Evolutionary conservation across 2,888 invertebrate genomes (phyloP).

Genomic region (Drosophila demipolita): DNA sequence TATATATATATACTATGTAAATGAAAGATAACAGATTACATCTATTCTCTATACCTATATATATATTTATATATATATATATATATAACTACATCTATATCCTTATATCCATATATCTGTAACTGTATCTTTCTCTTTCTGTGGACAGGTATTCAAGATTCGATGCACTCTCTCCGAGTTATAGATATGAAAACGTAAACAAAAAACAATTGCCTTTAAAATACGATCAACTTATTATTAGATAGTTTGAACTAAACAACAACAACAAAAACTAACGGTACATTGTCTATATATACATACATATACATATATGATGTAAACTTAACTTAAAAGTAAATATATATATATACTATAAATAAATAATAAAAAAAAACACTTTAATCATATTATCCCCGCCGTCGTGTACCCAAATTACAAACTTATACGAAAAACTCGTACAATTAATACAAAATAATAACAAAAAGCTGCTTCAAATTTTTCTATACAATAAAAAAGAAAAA

Average conservation of each 20-base stretch:
- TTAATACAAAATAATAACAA: conserved; percentile 29
- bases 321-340: conserved; percentile 43
- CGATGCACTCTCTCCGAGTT: conserved; percentile 37
- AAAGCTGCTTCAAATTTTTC: conserved; percentile 69
- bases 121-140: conserved; percentile 32
- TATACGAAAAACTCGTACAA: conserved; percentile 51
- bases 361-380: conserved; percentile 65
- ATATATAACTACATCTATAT: not conserved
- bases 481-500: conserved; percentile 39
- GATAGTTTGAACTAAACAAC: conserved; percentile 64
- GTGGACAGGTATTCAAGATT: conserved; percentile 21
- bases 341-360: conserved; percentile 20
- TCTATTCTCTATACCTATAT: conserved; percentile 10
- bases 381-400: conserved; percentile 84
- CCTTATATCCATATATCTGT: conserved; percentile 1
- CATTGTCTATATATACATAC: conserved; percentile 64
- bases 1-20: conserved; percentile 11
- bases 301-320: conserved; percentile 58
- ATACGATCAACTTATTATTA: conserved; percentile 59
- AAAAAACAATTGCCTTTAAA: conserved; percentile 67
- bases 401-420: conserved; percentile 77
- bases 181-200: conserved; percentile 25
- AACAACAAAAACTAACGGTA: conserved; percentile 41
- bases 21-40: conserved; percentile 15
- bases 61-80: not conserved